Conservation (phyloP, 2,797 vertebrate species). For the Molossus alvarezi region DNA sequence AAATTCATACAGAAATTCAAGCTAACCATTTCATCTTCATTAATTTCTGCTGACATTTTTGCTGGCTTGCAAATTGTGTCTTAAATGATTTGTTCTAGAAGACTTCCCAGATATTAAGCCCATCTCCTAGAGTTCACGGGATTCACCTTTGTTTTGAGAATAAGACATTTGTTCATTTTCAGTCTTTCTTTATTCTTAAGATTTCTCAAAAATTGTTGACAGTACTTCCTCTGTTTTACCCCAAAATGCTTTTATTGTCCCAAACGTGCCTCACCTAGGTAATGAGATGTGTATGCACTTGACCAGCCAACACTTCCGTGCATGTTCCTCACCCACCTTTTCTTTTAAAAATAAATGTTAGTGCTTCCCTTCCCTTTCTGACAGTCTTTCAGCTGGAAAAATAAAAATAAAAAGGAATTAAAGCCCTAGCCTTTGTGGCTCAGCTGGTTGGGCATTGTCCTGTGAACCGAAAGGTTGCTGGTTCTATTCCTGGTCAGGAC, state of each 20-base stretch:
- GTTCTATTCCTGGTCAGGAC: not conserved
- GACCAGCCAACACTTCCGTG: not conserved
- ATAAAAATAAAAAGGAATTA: not conserved
- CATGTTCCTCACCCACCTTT: not conserved
- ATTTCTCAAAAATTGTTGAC: constrained; percentile 16
- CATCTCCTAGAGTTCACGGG: not conserved
- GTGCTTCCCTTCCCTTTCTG: not conserved
- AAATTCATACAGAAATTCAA: constrained; percentile 36
- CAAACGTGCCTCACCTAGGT: not conserved
- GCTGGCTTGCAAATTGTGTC: not conserved
- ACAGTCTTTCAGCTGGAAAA: not conserved
- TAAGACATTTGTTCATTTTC: not conserved
- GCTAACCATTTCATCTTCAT: not conserved
- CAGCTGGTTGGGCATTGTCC: not conserved
- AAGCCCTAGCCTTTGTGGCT: not conserved
- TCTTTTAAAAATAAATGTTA: not conserved
- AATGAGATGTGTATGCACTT: not conserved
- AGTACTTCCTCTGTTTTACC: constrained; percentile 11
- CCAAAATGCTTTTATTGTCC: not conserved
- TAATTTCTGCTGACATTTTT: not conserved
- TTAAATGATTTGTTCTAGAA: constrained; percentile 46
- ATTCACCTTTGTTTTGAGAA: constrained; percentile 51
- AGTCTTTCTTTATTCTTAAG: constrained; percentile 26
- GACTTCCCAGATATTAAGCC: not conserved
- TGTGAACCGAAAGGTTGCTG: not conserved